Base-by-base conservation (phyloP, 2,888 invertebrate genomes). In the Drosophila acutilabella region DNA sequence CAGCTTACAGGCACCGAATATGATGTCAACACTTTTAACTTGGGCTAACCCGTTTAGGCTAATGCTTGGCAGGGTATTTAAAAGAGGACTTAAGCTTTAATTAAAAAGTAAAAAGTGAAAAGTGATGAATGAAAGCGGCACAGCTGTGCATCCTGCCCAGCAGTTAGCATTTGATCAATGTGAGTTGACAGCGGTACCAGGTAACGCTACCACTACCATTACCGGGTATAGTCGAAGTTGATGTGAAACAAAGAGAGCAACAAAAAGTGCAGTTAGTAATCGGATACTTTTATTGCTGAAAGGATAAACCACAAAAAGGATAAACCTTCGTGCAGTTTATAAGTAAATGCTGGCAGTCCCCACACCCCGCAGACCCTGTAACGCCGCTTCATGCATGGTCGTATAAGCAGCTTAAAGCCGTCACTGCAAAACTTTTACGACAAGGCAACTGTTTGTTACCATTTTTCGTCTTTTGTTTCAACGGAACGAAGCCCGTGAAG, bases 211-310 rank as follows among this genome's bases (percentile, higher is more conserved):
- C 26, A 7, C 26, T 26, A 26, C 26, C 26, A 1, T 26, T 26
- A 7, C 8, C 26, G 26, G 6, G 26, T 26, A 30, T 30, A 30
- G 8, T 2, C 30, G 1, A 1, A 30, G 30, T 30, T 30, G 30
- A 30, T 30, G 30, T 30, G 36, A 36, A 36, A 13, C 11, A 36
- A 36, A 36, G 36, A 13, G 13, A 36, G 36, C 11, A 13, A 36
- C 36, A 77, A 80, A 82, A 88, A 89, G 77, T 85, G 89, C 90
- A 90, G 89, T 90, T 90, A 89, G 91, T 91, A 91, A 91, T 90
- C 82, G 89, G 91, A 91, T 91, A 91, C 83, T 91, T 91, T 91
- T 90, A 91, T 91, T 91, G 90, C 90, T 90, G 90, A 90, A 90
- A 90, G 91, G 89, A 90, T 91, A 90, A 90, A 91, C 89, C 89